Evolutionary conservation across 2,888 invertebrate genomes (phyloP).

Genomic region (Clivina fossor): DNA sequence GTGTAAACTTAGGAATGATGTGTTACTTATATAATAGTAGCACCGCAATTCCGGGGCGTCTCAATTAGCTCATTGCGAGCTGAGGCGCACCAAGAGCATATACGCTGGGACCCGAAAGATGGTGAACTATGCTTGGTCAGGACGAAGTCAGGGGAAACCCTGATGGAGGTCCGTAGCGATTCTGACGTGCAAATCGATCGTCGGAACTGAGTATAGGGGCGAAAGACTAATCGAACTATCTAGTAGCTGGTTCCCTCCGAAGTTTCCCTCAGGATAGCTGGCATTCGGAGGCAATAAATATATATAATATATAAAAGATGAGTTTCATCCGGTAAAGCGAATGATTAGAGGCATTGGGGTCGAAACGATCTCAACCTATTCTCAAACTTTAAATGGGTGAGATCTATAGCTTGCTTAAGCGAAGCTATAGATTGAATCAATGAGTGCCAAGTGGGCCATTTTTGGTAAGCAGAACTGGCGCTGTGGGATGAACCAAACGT

Average conservation of each 20-base stretch:
- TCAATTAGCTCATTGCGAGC: constrained; percentile 52
- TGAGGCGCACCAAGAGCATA: constrained; percentile 63
- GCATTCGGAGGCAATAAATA: constrained; percentile 51
- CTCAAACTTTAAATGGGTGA: constrained; percentile 78
- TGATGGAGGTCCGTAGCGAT: too few relatives aligned
- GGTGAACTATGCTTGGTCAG: constrained; percentile 71
- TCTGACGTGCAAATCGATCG: too few relatives aligned
- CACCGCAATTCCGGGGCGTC: constrained; percentile 62
- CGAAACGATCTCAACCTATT: constrained; percentile 73
- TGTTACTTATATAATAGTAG: constrained; percentile 49
- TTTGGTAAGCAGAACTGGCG: constrained; percentile 81
- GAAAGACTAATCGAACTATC: constrained; percentile 79
- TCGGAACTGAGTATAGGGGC: too few relatives aligned
- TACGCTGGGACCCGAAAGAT: constrained; percentile 71
- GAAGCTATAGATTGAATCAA: constrained; percentile 51
- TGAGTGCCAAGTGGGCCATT: constrained; percentile 69
- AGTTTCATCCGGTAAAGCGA: constrained; percentile 73
- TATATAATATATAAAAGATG: constrained; percentile 39
- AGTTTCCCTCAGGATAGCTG: constrained; percentile 76
- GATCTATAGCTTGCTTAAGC: constrained; percentile 63
- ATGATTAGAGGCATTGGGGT: constrained; percentile 72
- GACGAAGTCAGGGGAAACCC: constrained; percentile 68
- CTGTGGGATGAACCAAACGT: constrained; percentile 76
- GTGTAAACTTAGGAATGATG: constrained; percentile 53
- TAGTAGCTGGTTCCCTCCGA: constrained; percentile 77